Evolutionary conservation across 1,140 invertebrate species (phyloP), one percentile per base, ranked within the genome.

Genomic region (Berghia stephanieae): DNA sequence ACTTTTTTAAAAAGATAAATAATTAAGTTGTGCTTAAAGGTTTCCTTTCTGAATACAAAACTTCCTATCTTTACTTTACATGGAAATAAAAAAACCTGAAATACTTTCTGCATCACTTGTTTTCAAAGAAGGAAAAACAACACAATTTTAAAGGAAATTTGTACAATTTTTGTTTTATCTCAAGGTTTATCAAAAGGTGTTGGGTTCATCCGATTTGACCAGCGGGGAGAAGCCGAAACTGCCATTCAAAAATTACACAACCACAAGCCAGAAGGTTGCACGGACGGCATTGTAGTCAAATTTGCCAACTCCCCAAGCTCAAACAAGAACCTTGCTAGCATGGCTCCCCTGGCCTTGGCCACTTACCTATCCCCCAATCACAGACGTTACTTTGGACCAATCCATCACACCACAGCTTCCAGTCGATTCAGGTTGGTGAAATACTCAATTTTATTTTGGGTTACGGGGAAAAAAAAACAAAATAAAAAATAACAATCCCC

Each of bases 161-260:
- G 5, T 18, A n/a, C 52, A 38, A 24, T 74, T n/a, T n/a, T n/a
- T n/a, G n/a, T n/a, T n/a, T n/a, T n/a, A n/a, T n/a, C n/a, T 79
- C 18, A 81, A 95, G 97, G 97, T 86, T 92, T 99, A 84, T 99
- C 98, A 70, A 99, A 99, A 92, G 98, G 98, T 78, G 98, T 99
- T 79, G 98, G 98, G 66, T 99, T 99, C 91, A 99, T 99, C 85
- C 93, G 98, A 79, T 99, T 99, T 90, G 98, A 99, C 90, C 96
- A 99, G 90, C 94, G 97, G 77, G 93, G 95, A 81, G 98, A 99
- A 90, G 98, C 98, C 5, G 98, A 99, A 90, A 92, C 95, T 57
- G 98, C 98, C 36, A 99, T 99, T 83, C 95, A 98, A 88, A 96
- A 99, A 90, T 91, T 99, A 83, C 98, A 99, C 90, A 98, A 98